Percentiles rank a stretch among this genome's conserved stretches.
Evolutionary conservation across 2,797 vertebrate genomes (phyloP).

Genomic region (Falco biarmicus): DNA sequence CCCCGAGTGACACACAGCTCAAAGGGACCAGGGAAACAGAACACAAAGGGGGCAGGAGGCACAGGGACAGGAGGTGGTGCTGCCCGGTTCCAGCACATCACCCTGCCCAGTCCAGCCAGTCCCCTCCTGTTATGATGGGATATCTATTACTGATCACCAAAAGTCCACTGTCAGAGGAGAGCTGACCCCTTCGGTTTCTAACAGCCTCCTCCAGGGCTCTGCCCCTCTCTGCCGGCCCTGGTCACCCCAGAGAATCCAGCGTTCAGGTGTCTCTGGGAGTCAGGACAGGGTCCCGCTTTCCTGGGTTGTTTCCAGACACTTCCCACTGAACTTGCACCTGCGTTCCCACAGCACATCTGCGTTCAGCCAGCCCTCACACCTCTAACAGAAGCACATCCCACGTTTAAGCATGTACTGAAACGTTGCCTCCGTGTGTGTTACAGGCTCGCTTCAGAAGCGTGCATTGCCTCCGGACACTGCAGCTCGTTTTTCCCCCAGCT

Average conservation of each 20-base stretch:
- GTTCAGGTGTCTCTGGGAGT: rapidly evolving
- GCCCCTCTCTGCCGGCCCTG: rapidly evolving
- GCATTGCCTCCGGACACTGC: neutral
- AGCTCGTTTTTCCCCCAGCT: neutral
- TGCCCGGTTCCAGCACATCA: neutral
- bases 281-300: neutral
- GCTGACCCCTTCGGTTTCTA: neutral
- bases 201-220: neutral
- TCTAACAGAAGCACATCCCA: neutral
- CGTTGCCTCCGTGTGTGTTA: rapidly evolving
- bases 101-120: neutral
- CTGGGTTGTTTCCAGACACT: neutral
- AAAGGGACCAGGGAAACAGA: neutral
- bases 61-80: rapidly evolving
- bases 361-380: neutral
- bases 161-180: neutral
- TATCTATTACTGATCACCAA: no score
- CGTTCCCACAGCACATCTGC: rapidly evolving
- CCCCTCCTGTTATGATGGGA: rapidly evolving
- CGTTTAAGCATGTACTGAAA: neutral
- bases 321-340: neutral
- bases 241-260: neutral
- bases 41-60: neutral
- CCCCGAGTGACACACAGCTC: rapidly evolving
- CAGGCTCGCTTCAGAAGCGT: neutral